Percentiles rank a stretch among this genome's conserved stretches.
phyloP scores from a whole-genome alignment of 2,113 vertebrate species.

The Amazona vittata region DNA sequence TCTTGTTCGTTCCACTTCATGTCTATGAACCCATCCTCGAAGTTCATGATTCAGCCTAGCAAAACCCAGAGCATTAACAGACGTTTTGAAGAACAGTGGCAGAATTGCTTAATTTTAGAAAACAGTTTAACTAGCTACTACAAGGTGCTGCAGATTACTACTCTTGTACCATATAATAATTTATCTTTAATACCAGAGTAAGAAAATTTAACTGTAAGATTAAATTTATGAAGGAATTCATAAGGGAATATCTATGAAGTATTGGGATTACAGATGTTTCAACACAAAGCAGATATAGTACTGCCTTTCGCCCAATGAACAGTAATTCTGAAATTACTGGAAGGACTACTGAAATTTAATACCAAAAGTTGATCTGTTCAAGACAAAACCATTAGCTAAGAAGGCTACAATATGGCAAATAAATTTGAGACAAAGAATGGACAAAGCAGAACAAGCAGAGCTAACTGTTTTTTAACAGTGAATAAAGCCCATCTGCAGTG shows the following conservation, averaged over 20 bases:
- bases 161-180: background rate
- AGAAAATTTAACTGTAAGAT: background rate
- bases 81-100: background rate
- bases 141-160: background rate
- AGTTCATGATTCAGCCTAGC: conserved; percentile 52
- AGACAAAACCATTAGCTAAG: background rate
- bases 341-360: background rate
- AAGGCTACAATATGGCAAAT: background rate
- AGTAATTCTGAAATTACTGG: background rate
- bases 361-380: background rate
- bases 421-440: background rate
- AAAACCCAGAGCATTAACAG: background rate
- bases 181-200: background rate
- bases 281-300: background rate
- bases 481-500: background rate
- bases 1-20: conserved; percentile 48
- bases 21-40: conserved; percentile 62
- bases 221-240: background rate
- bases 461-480: background rate
- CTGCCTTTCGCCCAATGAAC: background rate
- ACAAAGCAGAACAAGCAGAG: background rate
- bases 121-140: background rate
- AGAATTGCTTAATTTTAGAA: background rate
- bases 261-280: background rate
- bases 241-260: background rate